Percentiles rank a stretch among this genome's conserved stretches.
Evolutionary conservation across 2,113 vertebrate species (phyloP).

Genomic region (Protomyctophum bolini): DNA sequence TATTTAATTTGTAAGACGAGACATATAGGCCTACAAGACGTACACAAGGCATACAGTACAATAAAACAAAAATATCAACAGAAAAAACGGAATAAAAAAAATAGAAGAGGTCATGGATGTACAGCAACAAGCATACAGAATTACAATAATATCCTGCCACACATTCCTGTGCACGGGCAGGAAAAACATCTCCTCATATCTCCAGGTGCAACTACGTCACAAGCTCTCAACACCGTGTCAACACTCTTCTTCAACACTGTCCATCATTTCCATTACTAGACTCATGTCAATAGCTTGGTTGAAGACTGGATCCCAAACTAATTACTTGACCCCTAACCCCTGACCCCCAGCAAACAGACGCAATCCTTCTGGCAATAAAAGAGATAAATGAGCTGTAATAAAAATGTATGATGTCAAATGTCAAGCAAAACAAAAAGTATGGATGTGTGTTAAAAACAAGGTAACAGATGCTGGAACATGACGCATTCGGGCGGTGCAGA

Average conservation of each 20-base stretch:
- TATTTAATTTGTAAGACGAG: too few species aligned
- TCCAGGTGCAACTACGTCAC: constrained; percentile 4
- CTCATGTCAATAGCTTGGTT: not conserved
- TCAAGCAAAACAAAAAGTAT: not conserved
- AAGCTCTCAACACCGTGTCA: not conserved
- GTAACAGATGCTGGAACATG: too few species aligned
- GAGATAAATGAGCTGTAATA: not conserved
- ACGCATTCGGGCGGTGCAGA: too few species aligned
- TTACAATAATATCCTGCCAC: too few species aligned
- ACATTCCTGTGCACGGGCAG: too few species aligned
- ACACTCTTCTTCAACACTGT: not conserved
- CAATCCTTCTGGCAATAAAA: not conserved
- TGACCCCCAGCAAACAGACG: not conserved
- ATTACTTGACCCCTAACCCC: constrained; percentile 4
- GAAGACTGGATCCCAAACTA: constrained; percentile 26
- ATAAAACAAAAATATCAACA: too few species aligned
- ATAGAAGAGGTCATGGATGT: too few species aligned
- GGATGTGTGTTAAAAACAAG: not conserved
- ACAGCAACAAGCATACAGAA: too few species aligned
- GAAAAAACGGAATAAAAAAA: too few species aligned
- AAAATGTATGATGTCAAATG: not conserved
- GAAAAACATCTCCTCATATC: not conserved
- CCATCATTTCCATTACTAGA: not conserved
- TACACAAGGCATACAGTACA: too few species aligned
- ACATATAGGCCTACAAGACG: too few species aligned